These are phyloP conservation scores for Philaethria dido DNA, from an alignment of 2,888 invertebrate species.

Conservation along the genomic window DNA sequence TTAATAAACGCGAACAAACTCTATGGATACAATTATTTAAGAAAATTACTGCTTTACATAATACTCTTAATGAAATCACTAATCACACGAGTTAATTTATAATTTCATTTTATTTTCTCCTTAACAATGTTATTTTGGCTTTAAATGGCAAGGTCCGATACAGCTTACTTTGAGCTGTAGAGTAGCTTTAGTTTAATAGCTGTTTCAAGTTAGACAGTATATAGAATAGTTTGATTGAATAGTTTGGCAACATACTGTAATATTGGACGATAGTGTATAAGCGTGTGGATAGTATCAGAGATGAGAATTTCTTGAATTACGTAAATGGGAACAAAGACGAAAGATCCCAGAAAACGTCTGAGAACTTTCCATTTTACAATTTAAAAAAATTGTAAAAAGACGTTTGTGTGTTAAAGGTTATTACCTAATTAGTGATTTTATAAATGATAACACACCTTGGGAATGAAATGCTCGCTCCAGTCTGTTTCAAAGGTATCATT, in stretches of 20 bases:
- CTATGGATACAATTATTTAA: constrained; percentile 77
- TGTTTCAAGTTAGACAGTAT: constrained; percentile 19
- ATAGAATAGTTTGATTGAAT: constrained; percentile 31
- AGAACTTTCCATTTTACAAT: too few species aligned
- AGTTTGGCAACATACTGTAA: constrained; percentile 27
- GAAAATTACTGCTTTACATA: constrained; percentile 75
- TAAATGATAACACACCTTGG: too few species aligned
- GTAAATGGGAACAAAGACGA: constrained; percentile 33
- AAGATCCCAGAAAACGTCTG: too few species aligned
- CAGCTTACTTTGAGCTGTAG: too few species aligned
- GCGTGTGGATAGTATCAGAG: constrained; percentile 11
- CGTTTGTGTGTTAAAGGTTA: too few species aligned
- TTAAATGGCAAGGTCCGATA: constrained; percentile 2
- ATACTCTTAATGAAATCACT: constrained; percentile 73
- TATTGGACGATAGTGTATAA: constrained; percentile 19
- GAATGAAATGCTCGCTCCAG: too few species aligned
- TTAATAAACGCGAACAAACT: constrained; percentile 79
- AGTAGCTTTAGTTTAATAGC: constrained; percentile 17
- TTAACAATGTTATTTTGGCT: constrained; percentile 3
- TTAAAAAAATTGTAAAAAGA: too few species aligned
- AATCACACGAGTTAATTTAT: constrained; percentile 43
- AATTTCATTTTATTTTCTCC: constrained; percentile 13
- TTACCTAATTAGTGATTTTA: too few species aligned
- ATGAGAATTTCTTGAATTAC: constrained; percentile 21
- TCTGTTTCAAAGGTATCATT: too few species aligned